Evolutionary conservation across 2,113 vertebrate species (phyloP).

Genomic region (Chionomys nivalis): DNA sequence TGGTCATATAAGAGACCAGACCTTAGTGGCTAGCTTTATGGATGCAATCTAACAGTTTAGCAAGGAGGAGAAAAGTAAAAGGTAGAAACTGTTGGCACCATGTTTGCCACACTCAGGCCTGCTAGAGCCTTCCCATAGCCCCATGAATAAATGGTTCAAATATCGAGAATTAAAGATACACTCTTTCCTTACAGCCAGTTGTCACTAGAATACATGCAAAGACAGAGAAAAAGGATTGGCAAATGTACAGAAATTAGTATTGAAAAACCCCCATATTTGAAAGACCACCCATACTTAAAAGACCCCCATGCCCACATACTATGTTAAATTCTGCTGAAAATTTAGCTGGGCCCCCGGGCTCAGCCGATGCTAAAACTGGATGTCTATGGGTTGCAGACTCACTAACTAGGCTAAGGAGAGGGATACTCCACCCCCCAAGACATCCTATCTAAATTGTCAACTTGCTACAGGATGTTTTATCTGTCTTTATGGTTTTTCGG

Average conservation of each 20-base stretch:
- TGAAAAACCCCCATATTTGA: no score
- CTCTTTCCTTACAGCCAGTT: not conserved
- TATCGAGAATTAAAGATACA: not conserved
- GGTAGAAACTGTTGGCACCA: not conserved
- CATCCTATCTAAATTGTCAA: no score
- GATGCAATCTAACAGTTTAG: not conserved
- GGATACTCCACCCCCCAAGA: no score
- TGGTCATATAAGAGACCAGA: not conserved
- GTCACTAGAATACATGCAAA: not conserved
- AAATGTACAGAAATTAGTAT: not conserved
- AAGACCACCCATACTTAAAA: no score
- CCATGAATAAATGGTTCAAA: not conserved
- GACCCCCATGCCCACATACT: no score
- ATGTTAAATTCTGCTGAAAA: no score
- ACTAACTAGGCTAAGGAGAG: no score
- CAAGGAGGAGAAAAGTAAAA: not conserved
- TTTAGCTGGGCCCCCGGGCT: no score
- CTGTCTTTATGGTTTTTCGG: no score
- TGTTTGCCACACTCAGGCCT: not conserved
- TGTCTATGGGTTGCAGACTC: no score
- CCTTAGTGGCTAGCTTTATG: not conserved
- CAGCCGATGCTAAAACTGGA: no score
- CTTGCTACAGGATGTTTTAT: no score
- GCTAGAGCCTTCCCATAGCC: not conserved
- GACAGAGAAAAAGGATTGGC: not conserved